phyloP scores from a whole-genome alignment of 2,888 invertebrate genomes.

The Calephelis perditalis region DNA sequence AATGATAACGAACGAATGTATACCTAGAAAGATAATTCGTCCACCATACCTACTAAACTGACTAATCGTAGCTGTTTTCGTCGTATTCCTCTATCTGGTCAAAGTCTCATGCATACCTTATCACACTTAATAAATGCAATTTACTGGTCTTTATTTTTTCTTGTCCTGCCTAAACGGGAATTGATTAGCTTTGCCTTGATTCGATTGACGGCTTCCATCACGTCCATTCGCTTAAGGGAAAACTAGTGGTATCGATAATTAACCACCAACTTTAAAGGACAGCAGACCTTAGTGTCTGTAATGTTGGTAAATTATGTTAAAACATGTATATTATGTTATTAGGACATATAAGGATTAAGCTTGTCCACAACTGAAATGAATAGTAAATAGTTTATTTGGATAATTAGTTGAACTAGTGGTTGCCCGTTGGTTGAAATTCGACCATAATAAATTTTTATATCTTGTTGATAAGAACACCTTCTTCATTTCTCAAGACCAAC shows the following conservation, averaged over 20 bases:
- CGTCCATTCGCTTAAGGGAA: neutral
- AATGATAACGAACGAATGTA: no score
- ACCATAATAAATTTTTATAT: no score
- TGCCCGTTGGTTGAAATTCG: no score
- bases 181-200: conserved; percentile 8
- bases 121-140: conserved; percentile 5
- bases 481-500: no score
- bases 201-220: conserved; percentile 4
- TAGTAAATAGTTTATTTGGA: neutral
- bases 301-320: conserved; percentile 8
- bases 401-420: no score
- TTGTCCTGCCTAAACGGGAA: neutral
- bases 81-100: no score
- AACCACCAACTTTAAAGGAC: neutral
- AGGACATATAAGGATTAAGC: neutral
- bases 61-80: no score
- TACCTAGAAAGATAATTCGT: no score
- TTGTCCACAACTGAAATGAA: neutral
- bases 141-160: conserved; percentile 7
- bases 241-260: conserved; percentile 11
- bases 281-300: neutral
- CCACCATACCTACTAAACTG: no score
- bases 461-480: no score
- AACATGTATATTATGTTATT: conserved; percentile 12
- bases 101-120: neutral